phyloP scores from a whole-genome alignment of 2,888 invertebrate species.

The Morpho deidamia region DNA sequence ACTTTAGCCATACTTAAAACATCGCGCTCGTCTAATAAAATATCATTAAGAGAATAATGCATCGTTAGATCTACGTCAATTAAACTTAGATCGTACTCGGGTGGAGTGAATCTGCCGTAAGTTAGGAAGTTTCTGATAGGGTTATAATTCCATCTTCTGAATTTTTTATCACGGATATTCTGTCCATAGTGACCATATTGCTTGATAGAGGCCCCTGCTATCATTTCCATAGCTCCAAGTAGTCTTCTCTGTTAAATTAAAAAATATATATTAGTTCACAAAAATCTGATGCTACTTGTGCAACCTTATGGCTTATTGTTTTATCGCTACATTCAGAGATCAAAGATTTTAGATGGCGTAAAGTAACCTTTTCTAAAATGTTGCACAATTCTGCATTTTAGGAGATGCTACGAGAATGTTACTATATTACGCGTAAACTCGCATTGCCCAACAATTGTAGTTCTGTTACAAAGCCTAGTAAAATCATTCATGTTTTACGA shows the following conservation, averaged over 20 bases:
- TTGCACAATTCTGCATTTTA: too few species aligned
- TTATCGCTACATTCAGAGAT: too few species aligned
- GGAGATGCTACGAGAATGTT: too few species aligned
- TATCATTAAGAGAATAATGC: constrained; percentile 29
- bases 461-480: too few species aligned
- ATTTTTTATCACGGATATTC: constrained; percentile 27
- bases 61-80: constrained; percentile 26
- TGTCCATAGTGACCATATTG: constrained; percentile 35
- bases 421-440: too few species aligned
- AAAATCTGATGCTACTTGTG: too few species aligned
- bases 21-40: constrained; percentile 27
- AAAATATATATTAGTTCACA: not conserved
- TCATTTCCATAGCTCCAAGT: constrained; percentile 27
- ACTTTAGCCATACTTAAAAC: constrained; percentile 27
- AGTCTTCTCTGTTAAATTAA: constrained; percentile 5
- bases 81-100: constrained; percentile 25
- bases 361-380: too few species aligned
- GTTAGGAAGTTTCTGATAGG: constrained; percentile 19
- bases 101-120: constrained; percentile 25
- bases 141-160: constrained; percentile 31
- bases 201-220: constrained; percentile 29
- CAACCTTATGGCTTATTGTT: too few species aligned
- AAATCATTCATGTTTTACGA: too few species aligned
- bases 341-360: too few species aligned
- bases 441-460: too few species aligned